Evolutionary conservation across 2,888 invertebrate genomes (phyloP).

Genomic region (Microchrysa polita): DNA sequence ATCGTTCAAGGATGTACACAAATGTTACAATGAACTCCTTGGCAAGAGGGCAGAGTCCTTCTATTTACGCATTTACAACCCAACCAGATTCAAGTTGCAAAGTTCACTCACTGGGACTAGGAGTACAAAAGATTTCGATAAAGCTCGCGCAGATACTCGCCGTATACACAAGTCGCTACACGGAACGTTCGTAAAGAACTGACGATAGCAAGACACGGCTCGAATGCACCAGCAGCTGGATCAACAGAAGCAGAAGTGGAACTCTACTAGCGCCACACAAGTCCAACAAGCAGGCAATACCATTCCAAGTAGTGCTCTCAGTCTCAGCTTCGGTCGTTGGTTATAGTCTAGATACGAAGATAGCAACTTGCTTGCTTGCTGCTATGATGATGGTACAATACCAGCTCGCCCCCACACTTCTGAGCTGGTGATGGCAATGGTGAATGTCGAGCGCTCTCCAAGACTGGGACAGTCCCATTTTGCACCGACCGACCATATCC

Average conservation of each 20-base stretch:
- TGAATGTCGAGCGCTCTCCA: background rate
- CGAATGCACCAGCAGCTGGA: background rate
- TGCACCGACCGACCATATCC: no score
- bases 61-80: no score
- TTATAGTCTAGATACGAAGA: no score
- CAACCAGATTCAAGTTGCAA: no score
- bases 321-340: background rate
- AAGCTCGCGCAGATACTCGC: background rate
- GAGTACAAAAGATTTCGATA: no score
- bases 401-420: constrained; percentile 38
- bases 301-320: background rate
- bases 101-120: no score
- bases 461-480: background rate
- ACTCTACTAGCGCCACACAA: background rate
- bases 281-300: background rate
- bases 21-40: no score
- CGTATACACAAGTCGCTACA: constrained; percentile 13
- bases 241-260: constrained; percentile 16
- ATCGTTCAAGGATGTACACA: no score
- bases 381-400: background rate
- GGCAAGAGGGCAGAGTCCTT: no score
- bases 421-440: constrained; percentile 11
- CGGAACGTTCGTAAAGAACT: constrained; percentile 35
- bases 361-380: no score
- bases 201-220: constrained; percentile 21